Percentiles rank a stretch among this genome's conserved stretches.
Conservation (phyloP, 2,113 vertebrate species). For the Sylvilagus bachmani region DNA sequence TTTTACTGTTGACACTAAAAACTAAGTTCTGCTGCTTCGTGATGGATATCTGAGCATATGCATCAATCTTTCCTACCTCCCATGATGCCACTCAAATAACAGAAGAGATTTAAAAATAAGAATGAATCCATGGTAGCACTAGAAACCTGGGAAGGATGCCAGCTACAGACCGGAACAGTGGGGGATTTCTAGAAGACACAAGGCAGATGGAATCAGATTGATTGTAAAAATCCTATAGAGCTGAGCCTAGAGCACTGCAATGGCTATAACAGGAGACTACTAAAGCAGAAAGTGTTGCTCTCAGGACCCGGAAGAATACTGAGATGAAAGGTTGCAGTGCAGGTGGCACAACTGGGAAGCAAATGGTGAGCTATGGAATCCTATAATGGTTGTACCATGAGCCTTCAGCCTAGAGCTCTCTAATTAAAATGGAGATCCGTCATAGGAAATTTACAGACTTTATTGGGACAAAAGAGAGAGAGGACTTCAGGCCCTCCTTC, state of each 20-base stretch:
- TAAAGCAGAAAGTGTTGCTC: not conserved
- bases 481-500: not conserved
- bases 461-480: not conserved
- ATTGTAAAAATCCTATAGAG: not conserved
- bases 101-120: constrained; percentile 75
- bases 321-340: not conserved
- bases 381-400: not conserved
- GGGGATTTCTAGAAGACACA: constrained; percentile 31
- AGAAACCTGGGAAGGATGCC: constrained; percentile 39
- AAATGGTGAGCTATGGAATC: not conserved
- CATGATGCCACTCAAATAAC: constrained; percentile 41
- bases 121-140: constrained; percentile 58
- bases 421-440: not conserved
- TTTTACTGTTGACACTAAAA: constrained; percentile 17
- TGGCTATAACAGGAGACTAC: not conserved
- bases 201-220: constrained; percentile 29
- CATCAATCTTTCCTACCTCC: constrained; percentile 37
- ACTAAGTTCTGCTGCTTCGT: constrained; percentile 6
- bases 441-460: not conserved
- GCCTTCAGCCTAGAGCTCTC: not conserved
- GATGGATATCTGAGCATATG: constrained; percentile 48
- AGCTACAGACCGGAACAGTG: constrained; percentile 14
- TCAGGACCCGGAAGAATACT: not conserved
- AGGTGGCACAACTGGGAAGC: not conserved
- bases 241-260: not conserved